Percentiles rank a stretch among this genome's conserved stretches.
Conservation (phyloP, 1,140 invertebrate species). For the Grapholita molesta region DNA sequence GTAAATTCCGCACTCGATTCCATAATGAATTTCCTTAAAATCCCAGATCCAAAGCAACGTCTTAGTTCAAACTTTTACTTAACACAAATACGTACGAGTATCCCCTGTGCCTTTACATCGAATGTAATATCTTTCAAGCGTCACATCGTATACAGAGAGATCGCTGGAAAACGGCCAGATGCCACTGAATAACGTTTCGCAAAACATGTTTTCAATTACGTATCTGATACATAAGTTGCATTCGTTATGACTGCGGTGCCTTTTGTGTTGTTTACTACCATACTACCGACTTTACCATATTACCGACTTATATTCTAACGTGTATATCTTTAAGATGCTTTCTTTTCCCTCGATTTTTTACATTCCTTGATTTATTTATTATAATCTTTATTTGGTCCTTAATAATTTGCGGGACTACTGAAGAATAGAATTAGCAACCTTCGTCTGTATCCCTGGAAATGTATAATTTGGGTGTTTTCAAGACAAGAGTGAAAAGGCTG, state of each 20-base stretch:
- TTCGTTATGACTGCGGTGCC: neutral
- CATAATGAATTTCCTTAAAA: neutral
- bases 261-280: conserved; percentile 5
- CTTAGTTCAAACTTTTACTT: neutral
- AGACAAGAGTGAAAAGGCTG: too few relatives aligned
- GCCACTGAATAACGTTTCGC: conserved; percentile 5
- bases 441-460: too few relatives aligned
- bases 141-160: conserved; percentile 4
- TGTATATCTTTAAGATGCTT: too few relatives aligned
- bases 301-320: too few relatives aligned
- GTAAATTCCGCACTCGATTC: neutral
- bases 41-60: neutral
- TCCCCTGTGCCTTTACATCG: neutral
- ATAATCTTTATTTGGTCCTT: too few relatives aligned
- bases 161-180: conserved; percentile 7
- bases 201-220: conserved; percentile 13
- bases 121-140: neutral
- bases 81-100: neutral
- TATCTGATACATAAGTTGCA: conserved; percentile 2
- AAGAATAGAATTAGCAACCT: too few relatives aligned
- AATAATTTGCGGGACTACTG: too few relatives aligned
- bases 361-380: too few relatives aligned
- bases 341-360: too few relatives aligned
- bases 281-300: too few relatives aligned
- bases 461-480: too few relatives aligned